Conservation (phyloP, 2,113 vertebrate species). For the Origma solitaria region DNA sequence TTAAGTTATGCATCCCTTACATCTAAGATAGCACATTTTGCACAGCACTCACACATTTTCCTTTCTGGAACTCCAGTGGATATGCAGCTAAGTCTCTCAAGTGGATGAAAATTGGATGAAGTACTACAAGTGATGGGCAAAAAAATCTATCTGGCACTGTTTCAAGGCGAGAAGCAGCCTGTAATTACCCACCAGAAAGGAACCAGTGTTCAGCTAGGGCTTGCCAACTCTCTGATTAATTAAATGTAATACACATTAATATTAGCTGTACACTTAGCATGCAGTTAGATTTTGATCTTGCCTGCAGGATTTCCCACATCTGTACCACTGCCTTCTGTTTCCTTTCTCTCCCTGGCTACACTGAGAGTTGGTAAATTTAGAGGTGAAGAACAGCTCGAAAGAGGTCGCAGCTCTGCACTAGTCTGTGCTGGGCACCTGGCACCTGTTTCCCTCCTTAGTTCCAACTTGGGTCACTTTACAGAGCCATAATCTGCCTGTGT, state of each 20-base stretch:
- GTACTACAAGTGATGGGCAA: not conserved
- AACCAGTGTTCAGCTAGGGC: not conserved
- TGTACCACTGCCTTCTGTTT: not conserved
- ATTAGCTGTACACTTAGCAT: not conserved
- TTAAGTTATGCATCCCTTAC: not conserved
- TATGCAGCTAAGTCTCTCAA: not conserved
- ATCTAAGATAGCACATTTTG: not conserved
- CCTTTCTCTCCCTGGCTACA: not conserved
- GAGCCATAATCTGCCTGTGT: not conserved
- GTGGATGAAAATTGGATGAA: not conserved
- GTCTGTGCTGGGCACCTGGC: not conserved
- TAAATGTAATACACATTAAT: not conserved
- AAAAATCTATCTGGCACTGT: not conserved
- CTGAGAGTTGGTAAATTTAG: not conserved
- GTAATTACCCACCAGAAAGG: not conserved
- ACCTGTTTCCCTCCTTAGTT: constrained; percentile 32
- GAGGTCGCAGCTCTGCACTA: not conserved
- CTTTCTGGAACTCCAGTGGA: not conserved
- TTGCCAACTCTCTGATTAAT: not conserved
- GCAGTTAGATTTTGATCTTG: not conserved
- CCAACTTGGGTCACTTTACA: constrained; percentile 45
- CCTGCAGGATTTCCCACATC: not conserved
- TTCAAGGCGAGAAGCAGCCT: not conserved
- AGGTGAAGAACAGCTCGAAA: not conserved
- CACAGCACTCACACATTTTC: not conserved